These are phyloP conservation scores for Labrus mixtus DNA, from an alignment of 2,113 vertebrate species.

Conservation along the genomic window DNA sequence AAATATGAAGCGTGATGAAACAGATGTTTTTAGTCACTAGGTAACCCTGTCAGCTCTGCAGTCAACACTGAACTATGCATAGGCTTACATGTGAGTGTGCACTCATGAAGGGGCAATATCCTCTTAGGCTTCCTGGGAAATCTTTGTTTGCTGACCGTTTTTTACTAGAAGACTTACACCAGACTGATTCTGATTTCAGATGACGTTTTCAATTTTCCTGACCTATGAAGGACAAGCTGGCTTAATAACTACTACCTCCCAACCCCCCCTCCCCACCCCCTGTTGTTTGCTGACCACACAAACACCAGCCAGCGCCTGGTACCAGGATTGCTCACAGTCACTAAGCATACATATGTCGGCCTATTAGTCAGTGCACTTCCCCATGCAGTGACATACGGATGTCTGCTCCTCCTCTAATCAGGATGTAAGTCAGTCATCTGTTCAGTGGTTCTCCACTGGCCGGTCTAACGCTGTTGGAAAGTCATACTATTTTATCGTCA, in stretches of 20 bases:
- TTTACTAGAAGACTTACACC: constrained; percentile 36
- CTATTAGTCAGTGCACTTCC: constrained; percentile 61
- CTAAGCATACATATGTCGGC: constrained; percentile 63
- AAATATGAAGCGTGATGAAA: constrained; percentile 72
- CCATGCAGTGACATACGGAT: constrained; percentile 55
- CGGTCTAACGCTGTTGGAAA: constrained; percentile 35
- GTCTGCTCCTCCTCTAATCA: constrained; percentile 66
- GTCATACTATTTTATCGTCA: constrained; percentile 26
- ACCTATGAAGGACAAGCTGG: neutral
- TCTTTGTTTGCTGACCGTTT: constrained; percentile 55
- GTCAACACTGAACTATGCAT: constrained; percentile 50
- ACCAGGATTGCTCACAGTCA: constrained; percentile 50
- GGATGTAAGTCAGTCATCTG: constrained; percentile 64
- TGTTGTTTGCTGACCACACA: constrained; percentile 73
- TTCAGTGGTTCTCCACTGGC: constrained; percentile 42
- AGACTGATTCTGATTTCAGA: constrained; percentile 34
- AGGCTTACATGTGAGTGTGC: constrained; percentile 3
- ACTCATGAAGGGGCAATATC: constrained; percentile 48
- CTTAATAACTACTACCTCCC: constrained; percentile 2
- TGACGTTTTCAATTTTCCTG: constrained; percentile 17
- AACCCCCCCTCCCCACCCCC: neutral
- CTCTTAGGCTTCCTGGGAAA: constrained; percentile 59
- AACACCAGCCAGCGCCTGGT: constrained; percentile 59
- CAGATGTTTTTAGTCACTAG: constrained; percentile 65
- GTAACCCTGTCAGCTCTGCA: constrained; percentile 49